phyloP scores from a whole-genome alignment of 2,888 invertebrate species.

The Pheosia gnoma region DNA sequence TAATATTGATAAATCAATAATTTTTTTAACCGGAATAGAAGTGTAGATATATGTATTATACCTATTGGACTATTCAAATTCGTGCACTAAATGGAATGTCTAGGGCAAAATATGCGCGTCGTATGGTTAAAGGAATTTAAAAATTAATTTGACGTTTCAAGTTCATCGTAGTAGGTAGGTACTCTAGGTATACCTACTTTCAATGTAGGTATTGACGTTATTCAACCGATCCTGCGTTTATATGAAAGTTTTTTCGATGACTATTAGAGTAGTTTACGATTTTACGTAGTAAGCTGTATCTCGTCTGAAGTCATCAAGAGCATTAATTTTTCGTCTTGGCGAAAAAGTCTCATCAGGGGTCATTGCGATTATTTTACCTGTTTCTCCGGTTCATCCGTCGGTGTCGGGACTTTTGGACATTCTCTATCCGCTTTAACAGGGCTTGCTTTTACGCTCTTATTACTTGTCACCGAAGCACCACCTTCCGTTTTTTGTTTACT shows the following conservation, averaged over 20 bases:
- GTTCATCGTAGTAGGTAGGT: too few relatives aligned
- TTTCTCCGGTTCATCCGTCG: conserved; percentile 61
- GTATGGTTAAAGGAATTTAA: conserved; percentile 17
- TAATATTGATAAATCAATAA: too few relatives aligned
- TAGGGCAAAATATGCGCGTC: not conserved
- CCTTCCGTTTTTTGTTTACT: conserved; percentile 84
- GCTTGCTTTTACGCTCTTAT: conserved; percentile 64
- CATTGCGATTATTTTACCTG: conserved; percentile 54
- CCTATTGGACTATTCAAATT: conserved; percentile 8
- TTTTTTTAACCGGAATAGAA: too few relatives aligned
- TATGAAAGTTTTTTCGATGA: not conserved
- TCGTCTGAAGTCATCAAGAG: not conserved
- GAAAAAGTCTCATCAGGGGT: conserved; percentile 5
- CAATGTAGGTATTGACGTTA: conserved; percentile 1
- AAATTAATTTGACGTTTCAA: conserved; percentile 5
- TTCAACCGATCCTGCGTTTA: not conserved
- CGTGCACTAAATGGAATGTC: too few relatives aligned
- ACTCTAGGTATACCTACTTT: not conserved
- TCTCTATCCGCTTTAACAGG: conserved; percentile 67
- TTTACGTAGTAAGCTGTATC: not conserved
- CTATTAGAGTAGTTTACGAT: not conserved
- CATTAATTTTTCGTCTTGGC: too few relatives aligned
- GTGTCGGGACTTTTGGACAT: conserved; percentile 54
- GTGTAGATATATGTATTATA: conserved; percentile 13
- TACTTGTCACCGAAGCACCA: conserved; percentile 75